phyloP scores from a whole-genome alignment of 2,113 vertebrate species.

The Vanacampus margaritifer region DNA sequence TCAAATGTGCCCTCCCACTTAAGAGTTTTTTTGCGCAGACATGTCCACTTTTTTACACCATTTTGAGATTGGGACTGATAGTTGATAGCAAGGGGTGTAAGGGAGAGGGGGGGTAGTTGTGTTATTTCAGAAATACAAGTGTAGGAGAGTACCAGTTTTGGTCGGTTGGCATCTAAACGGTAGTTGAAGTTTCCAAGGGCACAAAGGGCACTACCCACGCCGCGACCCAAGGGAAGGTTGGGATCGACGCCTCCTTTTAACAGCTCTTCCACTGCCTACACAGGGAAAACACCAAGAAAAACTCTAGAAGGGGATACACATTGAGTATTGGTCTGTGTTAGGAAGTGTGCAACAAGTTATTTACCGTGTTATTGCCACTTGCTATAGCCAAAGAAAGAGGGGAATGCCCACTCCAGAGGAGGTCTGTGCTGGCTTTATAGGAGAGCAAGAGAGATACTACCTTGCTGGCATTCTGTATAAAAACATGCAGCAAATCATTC shows the following conservation, averaged over 20 bases:
- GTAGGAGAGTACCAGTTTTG: slow-evolving; percentile 70
- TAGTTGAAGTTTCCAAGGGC: slow-evolving; percentile 72
- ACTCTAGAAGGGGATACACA: neutral
- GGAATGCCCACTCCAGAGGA: slow-evolving; percentile 85
- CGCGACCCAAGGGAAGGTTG: slow-evolving; percentile 70
- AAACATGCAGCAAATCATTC: neutral
- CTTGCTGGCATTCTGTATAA: slow-evolving; percentile 71
- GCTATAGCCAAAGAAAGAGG: slow-evolving; percentile 84
- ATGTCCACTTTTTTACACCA: no score
- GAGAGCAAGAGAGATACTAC: slow-evolving; percentile 75
- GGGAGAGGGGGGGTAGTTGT: no score
- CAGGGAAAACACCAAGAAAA: neutral
- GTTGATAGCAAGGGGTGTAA: no score
- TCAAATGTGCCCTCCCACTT: no score
- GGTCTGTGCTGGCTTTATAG: slow-evolving; percentile 73
- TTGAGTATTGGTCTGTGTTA: slow-evolving; percentile 9
- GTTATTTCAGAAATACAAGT: neutral
- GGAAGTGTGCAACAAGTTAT: neutral
- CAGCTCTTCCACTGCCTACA: slow-evolving; percentile 78
- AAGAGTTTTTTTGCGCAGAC: no score
- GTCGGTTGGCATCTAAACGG: slow-evolving; percentile 51
- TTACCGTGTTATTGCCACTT: slow-evolving; percentile 81
- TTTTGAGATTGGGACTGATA: no score
- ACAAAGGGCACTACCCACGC: slow-evolving; percentile 78
- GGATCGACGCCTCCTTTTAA: slow-evolving; percentile 77